Evolutionary conservation across 92 coral and sea anemone genomes (phyloP).

Genomic region (Virgularia gustaviana): DNA sequence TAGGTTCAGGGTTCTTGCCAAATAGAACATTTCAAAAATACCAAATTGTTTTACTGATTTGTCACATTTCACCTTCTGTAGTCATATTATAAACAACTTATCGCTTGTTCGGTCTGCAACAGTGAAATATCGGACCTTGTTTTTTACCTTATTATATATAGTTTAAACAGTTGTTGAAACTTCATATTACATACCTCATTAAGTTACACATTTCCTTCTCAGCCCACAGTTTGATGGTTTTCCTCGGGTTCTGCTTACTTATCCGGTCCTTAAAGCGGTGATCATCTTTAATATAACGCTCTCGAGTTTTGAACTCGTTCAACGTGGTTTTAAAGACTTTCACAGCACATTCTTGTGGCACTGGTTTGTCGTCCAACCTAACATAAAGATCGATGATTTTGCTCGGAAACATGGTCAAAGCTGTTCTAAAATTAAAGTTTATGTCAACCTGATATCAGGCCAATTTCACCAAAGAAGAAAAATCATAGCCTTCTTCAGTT

Average conservation of each 20-base stretch:
- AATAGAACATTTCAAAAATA: not conserved
- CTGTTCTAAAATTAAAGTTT: not conserved
- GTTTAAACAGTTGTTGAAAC: too few species aligned
- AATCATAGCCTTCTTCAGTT: too few species aligned
- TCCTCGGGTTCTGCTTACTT: slow-evolving; percentile 95
- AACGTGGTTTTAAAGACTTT: slow-evolving; percentile 95
- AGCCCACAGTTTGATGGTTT: slow-evolving; percentile 90
- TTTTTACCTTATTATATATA: not conserved
- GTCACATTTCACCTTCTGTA: too few species aligned
- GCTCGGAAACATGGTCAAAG: not conserved
- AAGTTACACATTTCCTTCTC: slow-evolving; percentile 99
- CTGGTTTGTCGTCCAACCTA: slow-evolving; percentile 56
- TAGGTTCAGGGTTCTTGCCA: too few species aligned
- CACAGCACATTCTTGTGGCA: slow-evolving; percentile 88
- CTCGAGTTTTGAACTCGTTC: slow-evolving; percentile 94
- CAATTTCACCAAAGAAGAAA: too few species aligned
- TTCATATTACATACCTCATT: slow-evolving; percentile 79
- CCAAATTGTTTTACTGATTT: too few species aligned
- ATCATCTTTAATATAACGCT: slow-evolving; percentile 94
- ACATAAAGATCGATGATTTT: not conserved
- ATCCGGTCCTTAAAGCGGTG: slow-evolving; percentile 94
- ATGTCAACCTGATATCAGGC: too few species aligned
- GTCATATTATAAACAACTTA: too few species aligned
- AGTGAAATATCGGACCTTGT: too few species aligned
- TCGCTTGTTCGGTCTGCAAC: too few species aligned